phyloP scores from a whole-genome alignment of 2,888 invertebrate species.

The Heliothis peltigera region DNA sequence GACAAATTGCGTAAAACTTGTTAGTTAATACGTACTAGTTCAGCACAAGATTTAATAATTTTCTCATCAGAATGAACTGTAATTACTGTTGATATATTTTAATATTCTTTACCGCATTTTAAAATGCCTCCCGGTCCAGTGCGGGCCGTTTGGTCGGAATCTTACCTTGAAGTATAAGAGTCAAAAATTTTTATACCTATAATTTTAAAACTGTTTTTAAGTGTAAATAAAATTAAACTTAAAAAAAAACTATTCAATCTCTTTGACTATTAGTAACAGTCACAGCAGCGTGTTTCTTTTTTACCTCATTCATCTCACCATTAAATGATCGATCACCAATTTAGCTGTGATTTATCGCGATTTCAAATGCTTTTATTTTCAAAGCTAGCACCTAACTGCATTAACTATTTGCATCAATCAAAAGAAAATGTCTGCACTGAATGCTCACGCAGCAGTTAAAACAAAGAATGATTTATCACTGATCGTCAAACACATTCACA shows the following conservation, averaged over 20 bases:
- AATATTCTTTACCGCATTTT: too few species aligned
- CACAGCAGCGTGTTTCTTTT: neutral
- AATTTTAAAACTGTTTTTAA: too few species aligned
- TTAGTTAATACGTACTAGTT: too few species aligned
- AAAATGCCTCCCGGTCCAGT: too few species aligned
- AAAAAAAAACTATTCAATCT: neutral
- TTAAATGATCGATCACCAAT: slow-evolving; percentile 3
- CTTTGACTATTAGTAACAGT: neutral
- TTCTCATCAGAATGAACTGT: too few species aligned
- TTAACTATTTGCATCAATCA: slow-evolving; percentile 64
- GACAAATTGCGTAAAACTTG: too few species aligned
- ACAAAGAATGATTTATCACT: slow-evolving; percentile 74
- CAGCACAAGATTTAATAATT: too few species aligned
- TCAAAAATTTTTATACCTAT: too few species aligned
- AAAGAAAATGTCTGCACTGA: slow-evolving; percentile 55
- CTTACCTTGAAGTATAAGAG: too few species aligned
- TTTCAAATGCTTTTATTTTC: slow-evolving; percentile 17
- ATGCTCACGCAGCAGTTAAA: slow-evolving; percentile 49
- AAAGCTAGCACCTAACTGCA: slow-evolving; percentile 28
- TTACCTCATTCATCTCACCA: neutral
- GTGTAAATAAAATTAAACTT: neutral
- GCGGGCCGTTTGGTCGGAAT: too few species aligned
- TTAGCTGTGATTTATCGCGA: slow-evolving; percentile 22
- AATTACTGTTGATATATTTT: too few species aligned
- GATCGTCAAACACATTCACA: slow-evolving; percentile 25